Evolutionary conservation across 2,888 invertebrate species (phyloP).

Genomic region (Timema podura): DNA sequence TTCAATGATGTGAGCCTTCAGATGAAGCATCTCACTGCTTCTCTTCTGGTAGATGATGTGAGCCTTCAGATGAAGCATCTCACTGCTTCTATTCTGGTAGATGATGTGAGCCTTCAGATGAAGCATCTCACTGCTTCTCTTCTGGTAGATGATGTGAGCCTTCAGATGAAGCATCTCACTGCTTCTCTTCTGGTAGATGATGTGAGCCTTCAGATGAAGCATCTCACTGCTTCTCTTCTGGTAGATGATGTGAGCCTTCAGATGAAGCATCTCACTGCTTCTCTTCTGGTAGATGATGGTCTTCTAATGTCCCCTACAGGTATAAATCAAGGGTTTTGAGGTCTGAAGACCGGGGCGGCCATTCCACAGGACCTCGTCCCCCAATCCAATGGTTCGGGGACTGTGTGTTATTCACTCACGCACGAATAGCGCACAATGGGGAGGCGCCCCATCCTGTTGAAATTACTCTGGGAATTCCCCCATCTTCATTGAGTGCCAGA

Average conservation of each 20-base stretch:
- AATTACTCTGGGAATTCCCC: neutral
- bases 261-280: no score
- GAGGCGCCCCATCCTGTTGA: neutral
- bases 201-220: no score
- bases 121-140: no score
- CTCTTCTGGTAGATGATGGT: no score
- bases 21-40: neutral
- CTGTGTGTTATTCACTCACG: neutral
- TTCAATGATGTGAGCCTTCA: neutral
- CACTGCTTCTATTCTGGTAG: no score
- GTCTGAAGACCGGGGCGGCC: neutral
- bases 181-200: no score
- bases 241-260: no score
- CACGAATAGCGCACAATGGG: neutral
- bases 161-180: no score
- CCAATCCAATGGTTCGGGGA: neutral
- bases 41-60: neutral
- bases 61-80: no score
- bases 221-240: no score
- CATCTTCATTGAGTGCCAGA: neutral
- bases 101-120: no score
- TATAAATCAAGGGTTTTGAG: neutral
- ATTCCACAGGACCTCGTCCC: neutral
- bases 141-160: no score
- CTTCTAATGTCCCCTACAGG: neutral